Evolutionary conservation across 1,140 invertebrate species (phyloP).

Genomic region (Drosophila lini): DNA sequence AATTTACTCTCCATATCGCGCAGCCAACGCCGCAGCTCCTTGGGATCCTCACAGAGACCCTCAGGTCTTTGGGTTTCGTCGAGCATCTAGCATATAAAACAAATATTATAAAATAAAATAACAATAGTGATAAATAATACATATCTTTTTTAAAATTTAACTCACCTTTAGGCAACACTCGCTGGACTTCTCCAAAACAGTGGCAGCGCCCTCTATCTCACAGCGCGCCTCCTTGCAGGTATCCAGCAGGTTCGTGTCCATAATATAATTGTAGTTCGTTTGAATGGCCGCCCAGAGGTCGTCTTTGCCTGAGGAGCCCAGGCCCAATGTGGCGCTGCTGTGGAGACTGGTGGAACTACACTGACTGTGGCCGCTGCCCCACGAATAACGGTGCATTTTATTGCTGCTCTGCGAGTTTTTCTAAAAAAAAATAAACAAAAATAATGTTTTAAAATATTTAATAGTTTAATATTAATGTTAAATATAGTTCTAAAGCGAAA

Average conservation of each 20-base stretch:
- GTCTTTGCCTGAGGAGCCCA: conserved; percentile 86
- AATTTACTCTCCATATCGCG: conserved; percentile 85
- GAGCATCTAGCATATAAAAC: conserved; percentile 52
- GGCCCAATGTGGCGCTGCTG: conserved; percentile 85
- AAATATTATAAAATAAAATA: neutral
- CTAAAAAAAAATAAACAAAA: neutral
- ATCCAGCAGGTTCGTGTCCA: conserved; percentile 96
- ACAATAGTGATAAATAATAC: neutral
- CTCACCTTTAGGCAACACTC: conserved; percentile 59
- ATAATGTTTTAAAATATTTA: neutral
- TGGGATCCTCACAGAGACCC: conserved; percentile 75
- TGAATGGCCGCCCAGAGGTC: conserved; percentile 95
- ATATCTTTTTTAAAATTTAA: too few relatives aligned
- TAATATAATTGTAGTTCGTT: conserved; percentile 95
- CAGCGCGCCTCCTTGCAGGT: conserved; percentile 88
- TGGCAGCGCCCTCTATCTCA: conserved; percentile 75
- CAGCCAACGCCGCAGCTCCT: conserved; percentile 85
- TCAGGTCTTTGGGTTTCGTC: conserved; percentile 73
- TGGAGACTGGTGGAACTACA: conserved; percentile 86
- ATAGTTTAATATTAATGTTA: neutral
- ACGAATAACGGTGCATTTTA: conserved; percentile 86
- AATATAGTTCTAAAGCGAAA: neutral
- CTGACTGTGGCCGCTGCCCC: conserved; percentile 87
- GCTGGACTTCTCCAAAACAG: conserved; percentile 43
- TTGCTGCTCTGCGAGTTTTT: conserved; percentile 67